phyloP scores from a whole-genome alignment of 2,888 invertebrate species.

The Pristionchus maxplancki region DNA sequence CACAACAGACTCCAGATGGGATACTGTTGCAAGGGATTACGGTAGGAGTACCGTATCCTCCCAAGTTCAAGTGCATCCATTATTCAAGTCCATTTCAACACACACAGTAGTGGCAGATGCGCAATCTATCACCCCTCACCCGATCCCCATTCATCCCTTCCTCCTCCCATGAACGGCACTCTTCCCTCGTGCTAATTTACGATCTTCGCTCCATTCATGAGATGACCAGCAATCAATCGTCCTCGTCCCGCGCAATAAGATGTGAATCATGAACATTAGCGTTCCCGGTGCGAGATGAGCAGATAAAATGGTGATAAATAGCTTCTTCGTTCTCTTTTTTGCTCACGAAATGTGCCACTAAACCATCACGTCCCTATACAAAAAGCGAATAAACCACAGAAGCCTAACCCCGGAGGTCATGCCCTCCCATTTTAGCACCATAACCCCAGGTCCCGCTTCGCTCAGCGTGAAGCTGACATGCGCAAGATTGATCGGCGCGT shows the following conservation, averaged over 20 bases:
- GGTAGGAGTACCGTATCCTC: background rate
- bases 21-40: background rate
- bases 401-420: no score
- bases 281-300: background rate
- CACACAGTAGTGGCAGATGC: background rate
- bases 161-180: background rate
- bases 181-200: conserved; percentile 13
- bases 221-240: conserved; percentile 27
- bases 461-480: conserved; percentile 42
- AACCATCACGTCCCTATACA: background rate
- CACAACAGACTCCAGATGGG: background rate
- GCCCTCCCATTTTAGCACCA: background rate
- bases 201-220: conserved; percentile 10
- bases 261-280: background rate
- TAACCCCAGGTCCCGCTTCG: background rate
- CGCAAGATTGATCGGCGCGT: background rate
- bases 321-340: background rate
- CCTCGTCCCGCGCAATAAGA: conserved; percentile 7
- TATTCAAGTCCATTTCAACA: conserved; percentile 2
- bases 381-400: no score
- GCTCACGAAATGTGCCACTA: no score
- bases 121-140: conserved; percentile 7
- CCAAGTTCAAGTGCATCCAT: conserved; percentile 18
- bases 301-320: background rate
- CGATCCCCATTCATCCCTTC: background rate